These are phyloP conservation scores for Apamea sordens DNA, from an alignment of 2,888 invertebrate genomes.

Conservation along the genomic window DNA sequence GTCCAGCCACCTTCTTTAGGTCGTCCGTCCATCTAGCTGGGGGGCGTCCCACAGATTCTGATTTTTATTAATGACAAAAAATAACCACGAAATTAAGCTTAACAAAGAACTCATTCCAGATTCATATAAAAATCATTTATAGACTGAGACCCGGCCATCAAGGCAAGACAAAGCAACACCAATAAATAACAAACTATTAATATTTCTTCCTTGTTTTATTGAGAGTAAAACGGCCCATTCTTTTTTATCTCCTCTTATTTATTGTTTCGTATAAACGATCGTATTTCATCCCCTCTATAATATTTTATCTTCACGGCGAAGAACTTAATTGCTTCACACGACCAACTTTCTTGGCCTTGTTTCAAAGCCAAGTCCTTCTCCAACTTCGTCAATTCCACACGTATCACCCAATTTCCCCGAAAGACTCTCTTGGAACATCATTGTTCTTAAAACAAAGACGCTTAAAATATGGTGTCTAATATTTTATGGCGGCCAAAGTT, in stretches of 20 bases:
- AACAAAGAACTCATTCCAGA: slow-evolving; percentile 15
- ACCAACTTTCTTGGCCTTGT: slow-evolving; percentile 64
- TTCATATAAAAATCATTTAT: slow-evolving; percentile 13
- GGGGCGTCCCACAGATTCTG: no score
- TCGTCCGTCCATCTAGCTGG: no score
- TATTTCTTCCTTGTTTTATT: slow-evolving; percentile 47
- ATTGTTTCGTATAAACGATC: slow-evolving; percentile 53
- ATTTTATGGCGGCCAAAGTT: slow-evolving; percentile 61
- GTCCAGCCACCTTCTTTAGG: no score
- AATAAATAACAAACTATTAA: slow-evolving; percentile 50
- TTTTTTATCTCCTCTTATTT: slow-evolving; percentile 58
- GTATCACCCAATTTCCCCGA: slow-evolving; percentile 64
- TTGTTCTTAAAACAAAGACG: slow-evolving; percentile 65
- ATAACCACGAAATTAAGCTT: not conserved
- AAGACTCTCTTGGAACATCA: slow-evolving; percentile 57
- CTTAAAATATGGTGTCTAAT: slow-evolving; percentile 67
- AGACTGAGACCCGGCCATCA: slow-evolving; percentile 4
- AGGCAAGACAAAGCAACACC: slow-evolving; percentile 31
- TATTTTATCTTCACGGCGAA: slow-evolving; percentile 56
- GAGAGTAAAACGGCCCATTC: slow-evolving; percentile 39
- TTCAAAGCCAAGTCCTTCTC: slow-evolving; percentile 60
- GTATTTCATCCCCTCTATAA: slow-evolving; percentile 51
- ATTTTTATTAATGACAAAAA: not conserved
- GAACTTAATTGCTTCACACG: slow-evolving; percentile 65
- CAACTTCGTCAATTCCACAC: slow-evolving; percentile 66